A percentile compares a stretch with the other conserved stretches of the same genome.
Conservation (phyloP, 2,113 vertebrate species). For the Etheostoma spectabile region DNA sequence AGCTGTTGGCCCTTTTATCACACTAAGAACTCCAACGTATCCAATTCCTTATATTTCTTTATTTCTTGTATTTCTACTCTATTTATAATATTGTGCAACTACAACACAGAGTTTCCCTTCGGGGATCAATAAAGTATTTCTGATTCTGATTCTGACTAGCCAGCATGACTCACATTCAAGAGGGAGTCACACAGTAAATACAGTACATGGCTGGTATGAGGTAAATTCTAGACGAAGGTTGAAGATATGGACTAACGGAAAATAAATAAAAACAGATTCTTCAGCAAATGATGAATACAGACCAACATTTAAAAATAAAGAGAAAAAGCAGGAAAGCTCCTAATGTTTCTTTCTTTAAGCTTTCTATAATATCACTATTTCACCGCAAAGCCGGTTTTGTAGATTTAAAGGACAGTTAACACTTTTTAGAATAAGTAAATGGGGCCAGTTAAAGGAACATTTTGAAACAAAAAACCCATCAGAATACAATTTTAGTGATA, state of each 20-base stretch:
- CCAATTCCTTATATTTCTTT: too few species aligned
- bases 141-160: too few species aligned
- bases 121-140: too few species aligned
- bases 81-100: too few species aligned
- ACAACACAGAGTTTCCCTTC: too few species aligned
- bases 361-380: neutral
- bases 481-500: neutral
- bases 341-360: neutral
- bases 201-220: conserved; percentile 28
- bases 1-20: conserved; percentile 33
- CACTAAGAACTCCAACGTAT: conserved; percentile 29
- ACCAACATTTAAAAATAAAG: neutral
- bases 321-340: neutral
- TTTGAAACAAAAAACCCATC: neutral
- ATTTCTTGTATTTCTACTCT: too few species aligned
- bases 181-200: conserved; percentile 50
- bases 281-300: neutral
- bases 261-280: neutral
- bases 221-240: conserved; percentile 23
- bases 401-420: neutral
- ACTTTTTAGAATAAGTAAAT: neutral
- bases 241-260: conserved; percentile 1
- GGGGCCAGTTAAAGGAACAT: neutral
- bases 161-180: conserved; percentile 51
- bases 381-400: neutral